Conservation (phyloP, 2,797 vertebrate species). For the Todus mexicanus region DNA sequence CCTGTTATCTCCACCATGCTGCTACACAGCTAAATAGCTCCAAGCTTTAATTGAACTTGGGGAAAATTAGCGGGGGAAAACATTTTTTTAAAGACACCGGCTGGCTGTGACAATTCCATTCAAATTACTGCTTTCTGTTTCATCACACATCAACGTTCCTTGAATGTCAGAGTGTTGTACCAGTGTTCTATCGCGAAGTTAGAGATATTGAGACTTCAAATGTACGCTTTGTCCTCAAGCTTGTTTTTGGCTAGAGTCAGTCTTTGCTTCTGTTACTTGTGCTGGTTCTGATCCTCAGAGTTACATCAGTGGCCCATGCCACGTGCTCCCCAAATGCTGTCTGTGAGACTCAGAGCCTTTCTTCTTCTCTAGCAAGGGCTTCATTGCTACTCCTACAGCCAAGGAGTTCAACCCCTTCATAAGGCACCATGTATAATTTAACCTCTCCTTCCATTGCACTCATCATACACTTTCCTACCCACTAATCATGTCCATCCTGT, state of each 20-base stretch:
- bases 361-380: not conserved
- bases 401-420: not conserved
- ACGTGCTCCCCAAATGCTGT: not conserved
- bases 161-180: not conserved
- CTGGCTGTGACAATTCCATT: not conserved
- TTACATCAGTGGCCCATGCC: not conserved
- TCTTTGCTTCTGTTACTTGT: not conserved
- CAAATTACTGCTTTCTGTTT: not conserved
- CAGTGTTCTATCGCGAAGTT: rapidly evolving
- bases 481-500: not conserved
- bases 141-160: not conserved
- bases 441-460: not conserved
- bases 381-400: not conserved
- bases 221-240: not conserved
- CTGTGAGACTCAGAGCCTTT: not conserved
- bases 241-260: not conserved
- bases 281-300: not conserved
- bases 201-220: not conserved
- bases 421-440: not conserved
- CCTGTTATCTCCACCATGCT: not conserved
- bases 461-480: not conserved
- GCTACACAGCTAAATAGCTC: not conserved
- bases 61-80: not conserved
- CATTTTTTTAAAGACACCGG: not conserved
- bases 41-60: not conserved